Evolutionary conservation across 2,797 vertebrate genomes (phyloP), one percentile per base, ranked within the genome.

Genomic region (Oryzias sinensis): DNA sequence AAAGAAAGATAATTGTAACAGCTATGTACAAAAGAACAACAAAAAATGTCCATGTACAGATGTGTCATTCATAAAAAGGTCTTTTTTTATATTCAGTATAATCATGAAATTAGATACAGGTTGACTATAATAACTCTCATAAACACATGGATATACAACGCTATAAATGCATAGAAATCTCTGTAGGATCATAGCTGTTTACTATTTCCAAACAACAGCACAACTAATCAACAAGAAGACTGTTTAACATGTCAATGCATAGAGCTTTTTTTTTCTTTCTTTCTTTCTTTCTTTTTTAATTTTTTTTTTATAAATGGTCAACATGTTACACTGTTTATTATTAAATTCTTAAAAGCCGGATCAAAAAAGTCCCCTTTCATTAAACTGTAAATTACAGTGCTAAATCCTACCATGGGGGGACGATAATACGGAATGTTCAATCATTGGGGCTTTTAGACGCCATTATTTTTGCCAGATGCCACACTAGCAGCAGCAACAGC

Each of bases 401-500:
- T 79, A 77, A 82, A 82, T 85, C 79, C 81, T 77, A 80, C 81
- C 86, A 77, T 88, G 87, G 82, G 79, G 53, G 72, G 79, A 85
- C 73, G 64, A 90, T 87, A 83, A 77, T 82, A 88, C 81, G 79
- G 87, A 91, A 91, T 89, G 88, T 90, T 84, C 82, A 65, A 45
- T 72, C 79, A 80, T 77, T 62, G 73, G 86, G 81, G 87, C 73
- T 81, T 85, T 84, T 88, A 86, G 84, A 91, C 85, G 77, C 87
- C 87, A 89, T 90, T 91, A 87, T 86, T 88, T 37, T 84, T 80
- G 77, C 88, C 86, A 86, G 86, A 89, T 81, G 82, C 85, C 87
- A 90, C 86, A 89, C 85, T 89, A 90, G 88, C 84, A 86, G 85
- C 88, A 87, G 87, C 79, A 81, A 90, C 82, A 88, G 83, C 90